Conservation (phyloP, 2,113 vertebrate genomes). For the Pluvianellus socialis region DNA sequence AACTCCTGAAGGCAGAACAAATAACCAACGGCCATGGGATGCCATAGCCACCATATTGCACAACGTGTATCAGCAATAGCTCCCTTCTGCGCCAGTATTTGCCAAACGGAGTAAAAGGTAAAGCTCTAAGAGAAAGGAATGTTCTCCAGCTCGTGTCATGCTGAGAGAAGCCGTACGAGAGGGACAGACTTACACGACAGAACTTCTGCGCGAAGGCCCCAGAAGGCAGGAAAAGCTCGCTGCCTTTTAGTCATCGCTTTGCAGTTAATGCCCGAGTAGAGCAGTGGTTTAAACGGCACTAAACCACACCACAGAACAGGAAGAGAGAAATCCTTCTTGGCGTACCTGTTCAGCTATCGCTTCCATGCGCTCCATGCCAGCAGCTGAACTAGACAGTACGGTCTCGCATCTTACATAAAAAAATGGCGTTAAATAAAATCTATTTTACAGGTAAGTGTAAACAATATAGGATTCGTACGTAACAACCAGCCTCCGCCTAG, state of each 20-base stretch:
- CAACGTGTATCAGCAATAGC: background rate
- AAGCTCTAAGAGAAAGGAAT: background rate
- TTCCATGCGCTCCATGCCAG: background rate
- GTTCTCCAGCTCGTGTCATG: background rate
- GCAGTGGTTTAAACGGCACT: background rate
- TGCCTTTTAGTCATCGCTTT: background rate
- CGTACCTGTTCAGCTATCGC: background rate
- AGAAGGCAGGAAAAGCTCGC: background rate
- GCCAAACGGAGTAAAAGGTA: background rate
- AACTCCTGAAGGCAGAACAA: background rate
- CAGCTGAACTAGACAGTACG: background rate
- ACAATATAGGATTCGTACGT: accelerated
- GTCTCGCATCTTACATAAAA: background rate
- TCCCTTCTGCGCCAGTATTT: background rate
- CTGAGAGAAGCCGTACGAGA: background rate
- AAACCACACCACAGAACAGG: background rate
- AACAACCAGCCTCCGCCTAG: background rate
- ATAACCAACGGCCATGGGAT: background rate
- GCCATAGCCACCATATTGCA: background rate
- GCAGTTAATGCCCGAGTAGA: background rate
- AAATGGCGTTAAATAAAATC: background rate
- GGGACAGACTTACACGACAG: background rate
- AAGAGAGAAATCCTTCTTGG: background rate
- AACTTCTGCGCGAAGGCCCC: background rate
- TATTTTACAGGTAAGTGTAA: background rate